Base-by-base conservation (phyloP, 2,888 invertebrate genomes). In the Dromius quadrimaculatus region DNA sequence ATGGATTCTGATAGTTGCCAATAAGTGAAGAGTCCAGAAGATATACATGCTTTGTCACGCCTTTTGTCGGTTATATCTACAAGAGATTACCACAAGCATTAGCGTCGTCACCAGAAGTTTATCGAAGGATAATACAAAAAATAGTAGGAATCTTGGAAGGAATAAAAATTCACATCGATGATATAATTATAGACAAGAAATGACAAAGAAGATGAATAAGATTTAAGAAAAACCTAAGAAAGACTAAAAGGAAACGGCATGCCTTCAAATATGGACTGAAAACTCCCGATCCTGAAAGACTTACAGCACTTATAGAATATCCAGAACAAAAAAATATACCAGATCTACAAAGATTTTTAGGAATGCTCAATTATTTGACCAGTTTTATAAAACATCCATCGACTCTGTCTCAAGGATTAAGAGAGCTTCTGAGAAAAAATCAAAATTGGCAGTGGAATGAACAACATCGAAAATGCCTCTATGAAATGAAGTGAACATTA, bases 401-500 rank as follows among this genome's bases (percentile, higher is more conserved):
- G 9, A 45, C 70, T 1, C 11, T 72, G 23, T 50, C 74, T 2
- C 69, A 74, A 28, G 73, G 74, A 1, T 59, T 76, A 8, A 71
- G 73, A 38, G 34, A 72, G 9, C 61, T 75, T 4, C 36, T 75
- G 15, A 73, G 72, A 34, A 68, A n/a, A 38, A 38, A 38, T n/a
- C n/a, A 11, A n/a, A 38, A 38, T 3, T 38, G 65, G 28, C 32
- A 72, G 1, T 77, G 76, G 76, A 59, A 66, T 3, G 64, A 69
- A 1, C 13, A 17, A 4, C 76, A 76, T 47, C 9, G 73, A 38
- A 32, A 72, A 22, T 75, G 76, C 0, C 77, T 78, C 23, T 6
- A 73, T 6, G 15, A 73, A 45, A 45, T 78, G 17, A 80, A 79
- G 66, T 5, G 71, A 9, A 22, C 72, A 15, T 38, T 80, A 2